Base-by-base conservation (phyloP, 2,113 vertebrate species). In the Gorilla gorilla region DNA sequence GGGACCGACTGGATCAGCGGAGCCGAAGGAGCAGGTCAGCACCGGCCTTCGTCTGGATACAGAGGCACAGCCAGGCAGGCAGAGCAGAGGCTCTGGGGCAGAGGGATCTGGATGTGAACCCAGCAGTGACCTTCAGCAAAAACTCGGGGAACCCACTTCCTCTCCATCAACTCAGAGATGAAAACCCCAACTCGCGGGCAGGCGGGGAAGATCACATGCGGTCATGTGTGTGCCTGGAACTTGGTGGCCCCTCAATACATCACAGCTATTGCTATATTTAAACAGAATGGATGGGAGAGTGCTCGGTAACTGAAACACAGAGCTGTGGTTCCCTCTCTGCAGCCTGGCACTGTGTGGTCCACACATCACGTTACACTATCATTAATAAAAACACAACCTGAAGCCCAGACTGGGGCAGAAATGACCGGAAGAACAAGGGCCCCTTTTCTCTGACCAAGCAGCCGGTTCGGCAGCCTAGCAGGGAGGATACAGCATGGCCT, bases 401-500 rank as follows among this genome's bases (percentile, higher is more conserved):
- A 95, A 96, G 96, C 96, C 88, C 32, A 81, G 97, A 81, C 57
- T 45, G 90, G 96, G 92, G 57, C 91, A 30, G 96, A 97, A 98
- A 97, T 68, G 97, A 98, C 97, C 20, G 6, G 45, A 95, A 98
- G 98, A 98, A 98, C 95, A 98, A 98, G 96, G 98, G 98, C 95
- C 89, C 97, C 97, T 97, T 97, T 96, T 90, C 97, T 59, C 85
- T 85, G 98, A 97, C 98, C 80, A 96, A 98, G 98, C 98, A 97
- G 98, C 95, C 98, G 78, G 72, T 97, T 92, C 95, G 43, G 97
- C 97, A 98, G 98, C 98, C 97, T 98, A 99, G 98, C 99, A 98
- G 98, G 98, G 99, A 98, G 98, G 98, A 98, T 98, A 96, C 80
- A 94, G 98, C 96, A 95, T 98, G 98, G 98, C 99, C 98, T 94